These are phyloP conservation scores for Nibea coibor DNA, from an alignment of 2,113 vertebrate species.

Conservation along the genomic window DNA sequence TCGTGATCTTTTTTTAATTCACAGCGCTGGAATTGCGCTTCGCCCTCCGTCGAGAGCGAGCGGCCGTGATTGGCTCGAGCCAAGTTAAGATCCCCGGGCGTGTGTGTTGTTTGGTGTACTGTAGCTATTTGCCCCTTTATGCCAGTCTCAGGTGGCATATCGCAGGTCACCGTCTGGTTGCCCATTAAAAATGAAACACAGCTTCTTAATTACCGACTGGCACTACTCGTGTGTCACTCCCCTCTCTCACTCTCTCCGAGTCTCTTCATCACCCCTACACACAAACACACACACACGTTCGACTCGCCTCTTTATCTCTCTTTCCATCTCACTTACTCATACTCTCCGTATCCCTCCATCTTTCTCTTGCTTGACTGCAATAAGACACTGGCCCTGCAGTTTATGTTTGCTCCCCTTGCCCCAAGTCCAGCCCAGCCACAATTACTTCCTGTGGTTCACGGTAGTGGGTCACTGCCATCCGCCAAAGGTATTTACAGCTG, in stretches of 20 bases:
- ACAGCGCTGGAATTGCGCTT: constrained; percentile 45
- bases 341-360: constrained; percentile 58
- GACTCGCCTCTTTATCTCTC: constrained; percentile 53
- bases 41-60: constrained; percentile 2
- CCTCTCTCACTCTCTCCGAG: constrained; percentile 21
- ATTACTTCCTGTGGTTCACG: constrained; percentile 72
- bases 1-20: constrained; percentile 44
- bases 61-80: constrained; percentile 8
- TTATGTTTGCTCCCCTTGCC: constrained; percentile 65
- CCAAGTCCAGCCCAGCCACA: constrained; percentile 63
- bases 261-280: constrained; percentile 21
- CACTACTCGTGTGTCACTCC: constrained; percentile 50
- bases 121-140: constrained; percentile 50
- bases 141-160: constrained; percentile 70
- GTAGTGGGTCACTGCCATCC: constrained; percentile 73
- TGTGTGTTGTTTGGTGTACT: constrained; percentile 51
- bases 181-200: constrained; percentile 80
- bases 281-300: neutral
- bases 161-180: constrained; percentile 65
- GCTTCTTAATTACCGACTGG: constrained; percentile 80
- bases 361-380: constrained; percentile 72
- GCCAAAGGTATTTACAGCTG: constrained; percentile 76
- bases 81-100: constrained; percentile 35
- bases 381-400: constrained; percentile 77
- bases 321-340: constrained; percentile 61